Conservation (phyloP, 2,797 vertebrate genomes). For the Carduelis carduelis region DNA sequence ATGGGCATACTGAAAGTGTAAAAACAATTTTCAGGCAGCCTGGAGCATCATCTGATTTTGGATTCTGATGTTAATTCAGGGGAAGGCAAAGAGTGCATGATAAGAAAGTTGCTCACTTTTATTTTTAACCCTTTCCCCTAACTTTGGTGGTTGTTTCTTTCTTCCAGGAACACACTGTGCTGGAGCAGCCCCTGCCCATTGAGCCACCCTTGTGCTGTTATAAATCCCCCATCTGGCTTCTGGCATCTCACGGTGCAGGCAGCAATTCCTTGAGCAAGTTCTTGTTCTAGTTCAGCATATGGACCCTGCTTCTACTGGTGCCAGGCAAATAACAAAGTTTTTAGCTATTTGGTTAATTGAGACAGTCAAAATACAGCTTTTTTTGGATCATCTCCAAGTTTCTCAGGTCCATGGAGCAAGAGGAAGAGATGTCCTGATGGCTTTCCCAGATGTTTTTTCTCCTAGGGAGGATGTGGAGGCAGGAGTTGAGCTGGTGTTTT, state of each 20-base stretch:
- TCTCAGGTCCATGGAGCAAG: background rate
- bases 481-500: background rate
- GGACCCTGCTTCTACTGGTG: conserved; percentile 12
- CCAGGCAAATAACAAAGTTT: conserved; percentile 56
- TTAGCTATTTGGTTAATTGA: conserved; percentile 24
- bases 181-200: conserved; percentile 20
- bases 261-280: conserved; percentile 34
- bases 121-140: conserved; percentile 45
- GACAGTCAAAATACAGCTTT: background rate
- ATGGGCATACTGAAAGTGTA: background rate
- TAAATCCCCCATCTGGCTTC: conserved; percentile 58
- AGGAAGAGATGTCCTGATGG: background rate
- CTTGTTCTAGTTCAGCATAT: conserved; percentile 57
- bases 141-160: background rate
- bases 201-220: background rate
- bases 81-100: conserved; percentile 1
- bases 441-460: background rate
- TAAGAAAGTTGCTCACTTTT: conserved; percentile 21
- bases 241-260: conserved; percentile 32
- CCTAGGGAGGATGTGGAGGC: accelerated
- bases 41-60: conserved; percentile 25
- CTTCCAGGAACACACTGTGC: background rate
- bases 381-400: background rate
- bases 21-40: conserved; percentile 37
- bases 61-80: conserved; percentile 14